Percentiles rank a stretch among this genome's conserved stretches.
Conservation (phyloP, 2,888 invertebrate genomes). For the Sussaba pulchella region DNA sequence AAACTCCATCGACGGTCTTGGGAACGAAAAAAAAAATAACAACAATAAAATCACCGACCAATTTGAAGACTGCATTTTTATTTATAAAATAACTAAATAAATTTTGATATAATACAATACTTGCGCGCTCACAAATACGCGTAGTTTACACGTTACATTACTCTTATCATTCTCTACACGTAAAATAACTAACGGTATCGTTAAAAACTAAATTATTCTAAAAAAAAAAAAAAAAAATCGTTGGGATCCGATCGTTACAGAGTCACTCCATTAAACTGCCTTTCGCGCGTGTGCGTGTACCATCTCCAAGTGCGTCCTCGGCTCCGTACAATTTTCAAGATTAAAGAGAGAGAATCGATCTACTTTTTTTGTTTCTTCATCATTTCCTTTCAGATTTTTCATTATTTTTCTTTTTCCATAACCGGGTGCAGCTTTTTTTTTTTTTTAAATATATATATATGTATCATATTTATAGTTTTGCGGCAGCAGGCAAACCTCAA, state of each 20-base stretch:
- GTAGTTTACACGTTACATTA: conserved; percentile 68
- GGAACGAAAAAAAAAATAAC: too few relatives aligned
- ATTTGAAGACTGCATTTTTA: conserved; percentile 64
- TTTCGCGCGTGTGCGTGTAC: conserved; percentile 50
- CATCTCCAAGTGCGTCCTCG: conserved; percentile 20
- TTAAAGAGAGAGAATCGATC: conserved; percentile 34
- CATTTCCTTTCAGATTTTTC: background rate
- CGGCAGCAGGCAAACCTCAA: conserved; percentile 32
- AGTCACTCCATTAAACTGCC: conserved; percentile 44
- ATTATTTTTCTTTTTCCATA: conserved; percentile 1
- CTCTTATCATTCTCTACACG: conserved; percentile 67
- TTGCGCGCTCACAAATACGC: conserved; percentile 73
- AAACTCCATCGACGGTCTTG: background rate
- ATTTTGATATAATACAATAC: conserved; percentile 79
- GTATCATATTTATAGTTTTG: conserved; percentile 38
- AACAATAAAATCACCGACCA: conserved; percentile 16
- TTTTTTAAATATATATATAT: conserved; percentile 24
- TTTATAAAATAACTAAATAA: conserved; percentile 80
- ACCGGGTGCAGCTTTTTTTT: conserved; percentile 38
- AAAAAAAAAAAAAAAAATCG: too few relatives aligned
- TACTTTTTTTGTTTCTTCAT: background rate
- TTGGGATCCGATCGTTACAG: conserved; percentile 74
- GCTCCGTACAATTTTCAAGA: conserved; percentile 10
- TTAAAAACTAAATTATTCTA: conserved; percentile 72
- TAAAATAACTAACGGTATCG: conserved; percentile 57